A percentile compares a stretch with the other conserved stretches of the same genome.
These are phyloP conservation scores for Brachyalestes nurse DNA, from an alignment of 2,797 vertebrate genomes.

Conservation along the genomic window DNA sequence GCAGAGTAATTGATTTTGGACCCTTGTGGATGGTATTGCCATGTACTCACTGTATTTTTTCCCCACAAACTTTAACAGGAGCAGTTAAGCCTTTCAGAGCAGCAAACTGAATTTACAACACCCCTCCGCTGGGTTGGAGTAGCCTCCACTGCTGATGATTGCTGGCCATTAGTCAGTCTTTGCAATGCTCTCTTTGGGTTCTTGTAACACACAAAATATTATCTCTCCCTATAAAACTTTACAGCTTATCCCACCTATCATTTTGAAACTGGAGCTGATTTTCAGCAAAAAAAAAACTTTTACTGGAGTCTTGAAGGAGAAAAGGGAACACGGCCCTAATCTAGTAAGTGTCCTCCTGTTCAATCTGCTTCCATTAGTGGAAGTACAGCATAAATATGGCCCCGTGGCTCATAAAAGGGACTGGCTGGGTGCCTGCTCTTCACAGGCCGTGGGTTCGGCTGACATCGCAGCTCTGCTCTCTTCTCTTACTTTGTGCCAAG, in stretches of 20 bases:
- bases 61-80: neutral
- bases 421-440: constrained; percentile 59
- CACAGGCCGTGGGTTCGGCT: constrained; percentile 51
- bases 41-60: neutral
- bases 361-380: constrained; percentile 64
- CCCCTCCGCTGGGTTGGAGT: neutral
- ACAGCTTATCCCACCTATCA: constrained; percentile 47
- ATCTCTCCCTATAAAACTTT: constrained; percentile 29
- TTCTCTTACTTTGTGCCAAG: constrained; percentile 55
- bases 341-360: constrained; percentile 57
- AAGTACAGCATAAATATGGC: constrained; percentile 64
- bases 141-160: neutral
- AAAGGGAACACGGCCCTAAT: constrained; percentile 50
- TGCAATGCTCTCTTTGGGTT: neutral
- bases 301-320: constrained; percentile 44
- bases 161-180: neutral
- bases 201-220: constrained; percentile 37
- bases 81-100: neutral
- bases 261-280: constrained; percentile 44
- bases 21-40: neutral
- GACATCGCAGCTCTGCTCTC: constrained; percentile 50
- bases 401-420: constrained; percentile 59
- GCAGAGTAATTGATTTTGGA: neutral
- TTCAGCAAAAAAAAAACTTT: constrained; percentile 9
- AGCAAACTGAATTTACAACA: constrained; percentile 7